A percentile compares a stretch with the other conserved stretches of the same genome.
These are phyloP conservation scores for Erannis defoliaria DNA, from an alignment of 2,888 invertebrate species.

Conservation along the genomic window DNA sequence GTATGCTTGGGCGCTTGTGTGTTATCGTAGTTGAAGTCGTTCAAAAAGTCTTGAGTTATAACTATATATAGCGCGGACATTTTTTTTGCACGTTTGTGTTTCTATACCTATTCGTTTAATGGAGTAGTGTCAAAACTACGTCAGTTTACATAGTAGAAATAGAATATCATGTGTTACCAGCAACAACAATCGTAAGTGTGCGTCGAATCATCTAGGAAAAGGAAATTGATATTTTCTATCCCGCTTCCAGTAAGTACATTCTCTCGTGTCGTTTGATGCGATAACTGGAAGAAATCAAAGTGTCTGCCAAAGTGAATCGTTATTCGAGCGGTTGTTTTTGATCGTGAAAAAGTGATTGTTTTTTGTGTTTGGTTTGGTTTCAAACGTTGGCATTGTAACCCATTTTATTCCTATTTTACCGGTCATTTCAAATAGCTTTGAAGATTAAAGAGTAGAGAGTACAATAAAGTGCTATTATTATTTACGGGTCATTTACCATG, in stretches of 20 bases:
- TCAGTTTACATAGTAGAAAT: too few relatives aligned
- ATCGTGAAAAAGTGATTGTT: constrained; percentile 22
- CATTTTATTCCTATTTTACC: background rate
- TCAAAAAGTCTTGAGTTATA: too few relatives aligned
- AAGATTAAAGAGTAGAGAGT: too few relatives aligned
- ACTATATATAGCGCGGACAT: too few relatives aligned
- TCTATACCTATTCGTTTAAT: too few relatives aligned
- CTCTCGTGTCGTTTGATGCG: constrained; percentile 37
- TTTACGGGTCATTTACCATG: too few relatives aligned
- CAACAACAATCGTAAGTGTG: constrained; percentile 22
- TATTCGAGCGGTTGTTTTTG: constrained; percentile 39
- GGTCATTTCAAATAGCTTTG: background rate
- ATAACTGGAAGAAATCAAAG: constrained; percentile 44
- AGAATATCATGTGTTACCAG: too few relatives aligned
- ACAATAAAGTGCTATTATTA: too few relatives aligned
- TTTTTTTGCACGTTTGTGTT: too few relatives aligned
- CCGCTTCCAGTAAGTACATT: constrained; percentile 31
- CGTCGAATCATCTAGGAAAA: constrained; percentile 12
- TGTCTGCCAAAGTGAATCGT: constrained; percentile 34
- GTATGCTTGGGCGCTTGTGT: too few relatives aligned
- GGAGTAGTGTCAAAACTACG: too few relatives aligned
- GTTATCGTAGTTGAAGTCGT: too few relatives aligned
- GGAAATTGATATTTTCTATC: constrained; percentile 41
- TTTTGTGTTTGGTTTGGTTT: constrained; percentile 10
- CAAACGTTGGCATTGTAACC: background rate